Conservation (phyloP, 1,140 invertebrate genomes). For the Matsumurasca onukii region DNA sequence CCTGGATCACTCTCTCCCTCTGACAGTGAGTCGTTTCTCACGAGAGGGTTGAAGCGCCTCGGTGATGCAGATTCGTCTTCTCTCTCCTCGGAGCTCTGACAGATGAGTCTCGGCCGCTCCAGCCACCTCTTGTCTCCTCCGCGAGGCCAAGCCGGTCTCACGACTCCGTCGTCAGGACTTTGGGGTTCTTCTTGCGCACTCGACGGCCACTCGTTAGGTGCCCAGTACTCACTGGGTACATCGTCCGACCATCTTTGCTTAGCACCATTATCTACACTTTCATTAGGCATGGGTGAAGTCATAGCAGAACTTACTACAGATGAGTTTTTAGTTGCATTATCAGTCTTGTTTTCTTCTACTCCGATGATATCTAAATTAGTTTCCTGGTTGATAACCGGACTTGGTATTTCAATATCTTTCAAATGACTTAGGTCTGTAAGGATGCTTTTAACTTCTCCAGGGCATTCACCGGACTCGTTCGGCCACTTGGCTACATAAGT, state of each 20-base stretch:
- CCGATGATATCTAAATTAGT: not conserved
- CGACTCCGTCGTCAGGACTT: slow-evolving; percentile 50
- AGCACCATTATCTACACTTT: not conserved
- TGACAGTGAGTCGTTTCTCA: slow-evolving; percentile 55
- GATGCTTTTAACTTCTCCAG: slow-evolving; percentile 27
- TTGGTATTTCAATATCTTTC: slow-evolving; percentile 30
- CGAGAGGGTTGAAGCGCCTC: slow-evolving; percentile 33
- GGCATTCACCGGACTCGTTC: not conserved
- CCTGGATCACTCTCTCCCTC: slow-evolving; percentile 56
- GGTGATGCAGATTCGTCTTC: slow-evolving; percentile 53
- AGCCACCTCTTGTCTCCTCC: slow-evolving; percentile 26
- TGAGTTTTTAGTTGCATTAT: not conserved
- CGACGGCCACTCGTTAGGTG: slow-evolving; percentile 32
- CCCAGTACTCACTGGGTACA: slow-evolving; percentile 32
- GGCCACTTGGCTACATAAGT: slow-evolving; percentile 31
- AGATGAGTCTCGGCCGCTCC: slow-evolving; percentile 56
- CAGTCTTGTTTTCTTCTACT: not conserved
- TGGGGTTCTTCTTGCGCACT: slow-evolving; percentile 52
- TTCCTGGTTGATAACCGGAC: not conserved
- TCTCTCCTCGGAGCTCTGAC: slow-evolving; percentile 70
- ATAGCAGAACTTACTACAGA: not conserved
- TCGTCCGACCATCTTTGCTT: slow-evolving; percentile 30
- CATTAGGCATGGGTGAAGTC: not conserved
- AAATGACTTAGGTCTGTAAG: slow-evolving; percentile 27
- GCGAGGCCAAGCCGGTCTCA: slow-evolving; percentile 21